Percentiles rank a stretch among this genome's conserved stretches.
These are phyloP conservation scores for Batillaria attramentaria DNA, from an alignment of 1,140 invertebrate species.

Conservation along the genomic window DNA sequence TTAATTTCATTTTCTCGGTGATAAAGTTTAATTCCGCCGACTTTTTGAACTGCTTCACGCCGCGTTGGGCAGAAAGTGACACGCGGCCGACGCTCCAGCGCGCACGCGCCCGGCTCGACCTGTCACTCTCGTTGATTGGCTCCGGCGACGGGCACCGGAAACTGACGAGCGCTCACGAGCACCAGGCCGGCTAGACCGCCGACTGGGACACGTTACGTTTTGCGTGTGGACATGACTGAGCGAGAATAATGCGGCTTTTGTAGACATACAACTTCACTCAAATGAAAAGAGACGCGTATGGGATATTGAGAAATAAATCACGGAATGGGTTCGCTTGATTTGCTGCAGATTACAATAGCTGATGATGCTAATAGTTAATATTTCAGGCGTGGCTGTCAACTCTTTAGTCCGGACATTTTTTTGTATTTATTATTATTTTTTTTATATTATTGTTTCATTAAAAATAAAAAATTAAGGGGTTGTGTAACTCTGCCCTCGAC, in stretches of 20 bases:
- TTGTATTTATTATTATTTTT: no score
- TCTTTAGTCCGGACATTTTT: no score
- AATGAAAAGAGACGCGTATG: background rate
- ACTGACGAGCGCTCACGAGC: constrained; percentile 22
- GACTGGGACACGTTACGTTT: constrained; percentile 14
- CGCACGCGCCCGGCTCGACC: constrained; percentile 19
- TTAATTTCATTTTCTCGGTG: constrained; percentile 51
- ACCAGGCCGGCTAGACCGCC: background rate
- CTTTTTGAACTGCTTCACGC: constrained; percentile 35
- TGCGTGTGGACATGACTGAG: constrained; percentile 3
- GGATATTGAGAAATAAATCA: background rate
- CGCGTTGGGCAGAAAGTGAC: constrained; percentile 35
- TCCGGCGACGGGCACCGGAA: background rate
- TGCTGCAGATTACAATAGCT: background rate
- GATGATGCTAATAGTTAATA: no score
- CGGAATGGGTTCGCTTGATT: background rate
- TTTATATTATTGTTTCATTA: no score
- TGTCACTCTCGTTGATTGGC: constrained; percentile 21
- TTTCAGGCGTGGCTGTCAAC: no score
- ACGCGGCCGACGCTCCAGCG: constrained; percentile 20
- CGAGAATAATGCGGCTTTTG: constrained; percentile 27
- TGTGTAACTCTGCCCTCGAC: no score
- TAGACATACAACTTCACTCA: constrained; percentile 26
- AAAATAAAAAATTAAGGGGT: no score
- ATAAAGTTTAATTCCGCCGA: constrained; percentile 44